Evolutionary conservation across 2,113 vertebrate species (phyloP), one percentile per base, ranked within the genome.

Genomic region (Ctenodactylus gundi): DNA sequence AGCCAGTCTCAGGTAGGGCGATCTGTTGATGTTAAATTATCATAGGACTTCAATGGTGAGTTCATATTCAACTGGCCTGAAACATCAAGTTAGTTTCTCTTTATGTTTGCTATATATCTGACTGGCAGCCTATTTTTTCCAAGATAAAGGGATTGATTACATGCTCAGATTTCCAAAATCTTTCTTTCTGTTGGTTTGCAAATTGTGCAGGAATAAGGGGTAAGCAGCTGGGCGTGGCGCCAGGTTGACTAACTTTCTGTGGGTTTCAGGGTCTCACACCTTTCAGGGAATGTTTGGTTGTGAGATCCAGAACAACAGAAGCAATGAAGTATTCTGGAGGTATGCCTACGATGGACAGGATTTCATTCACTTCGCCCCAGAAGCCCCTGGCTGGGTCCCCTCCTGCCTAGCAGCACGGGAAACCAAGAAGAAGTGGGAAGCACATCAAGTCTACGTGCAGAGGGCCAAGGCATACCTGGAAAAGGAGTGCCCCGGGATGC

Each of bases 351-450:
- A 97, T 0, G 94, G 96, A 27, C 10, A 1, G 4, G 90, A 93
- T 67, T 97, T 95, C 94, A 96, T 97, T 2, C 27, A 81, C 65
- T 97, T 97, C 29, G 21, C 95, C 96, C 95, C 65, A 36, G 70
- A 95, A n/a, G 86, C 87, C 60, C 91, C 94, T 46, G 93, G 94
- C 78, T 97, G 95, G 96, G 51, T 97, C 1, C 39, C 94, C 76
- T 80, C 93, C n/a, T 83, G 77, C 31, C 83, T 89, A 1, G 91
- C 84, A 41, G 96, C 97, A 34, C 0, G 4, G 27, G 75, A 57
- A 11, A 93, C 58, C 53, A 96, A 97, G 76, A 3, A 7, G 31
- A 95, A 96, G 23, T 97, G 95, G 97, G 96, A 97, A 44, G 76
- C 73, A 23, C 93, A 95, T 14, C 44, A 65, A 2, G 70, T 64